Evolutionary conservation across 2,797 vertebrate genomes (phyloP).

Genomic region (Danio jaintianensis): DNA sequence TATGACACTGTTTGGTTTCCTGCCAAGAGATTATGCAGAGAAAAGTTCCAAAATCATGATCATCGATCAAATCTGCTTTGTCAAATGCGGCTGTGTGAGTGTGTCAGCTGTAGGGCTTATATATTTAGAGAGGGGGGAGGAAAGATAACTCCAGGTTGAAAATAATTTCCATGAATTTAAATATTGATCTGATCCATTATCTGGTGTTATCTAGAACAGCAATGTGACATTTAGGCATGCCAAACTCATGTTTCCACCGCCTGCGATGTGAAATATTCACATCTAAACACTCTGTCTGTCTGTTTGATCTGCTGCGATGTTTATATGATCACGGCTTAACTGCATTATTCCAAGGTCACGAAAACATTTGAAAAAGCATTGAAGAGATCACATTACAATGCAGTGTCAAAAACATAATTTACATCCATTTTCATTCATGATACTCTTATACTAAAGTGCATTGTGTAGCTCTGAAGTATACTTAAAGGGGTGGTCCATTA

Average conservation of each 20-base stretch:
- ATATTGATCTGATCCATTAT: constrained; percentile 46
- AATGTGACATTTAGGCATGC: constrained; percentile 30
- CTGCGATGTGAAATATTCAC: constrained; percentile 3
- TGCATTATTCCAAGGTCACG: not conserved
- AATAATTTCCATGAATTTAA: constrained; percentile 45
- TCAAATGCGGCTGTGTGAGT: constrained; percentile 11
- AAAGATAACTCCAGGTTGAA: constrained; percentile 19
- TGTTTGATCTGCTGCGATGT: not conserved
- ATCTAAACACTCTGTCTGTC: not conserved
- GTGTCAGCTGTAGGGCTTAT: constrained; percentile 33
- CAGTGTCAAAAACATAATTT: not conserved
- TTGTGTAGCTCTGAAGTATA: not conserved
- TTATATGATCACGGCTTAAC: not conserved
- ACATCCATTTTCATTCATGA: not conserved
- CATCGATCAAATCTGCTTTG: constrained; percentile 51
- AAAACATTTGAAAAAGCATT: not conserved
- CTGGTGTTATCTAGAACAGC: constrained; percentile 21
- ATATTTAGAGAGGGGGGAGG: not conserved
- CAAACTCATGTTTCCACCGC: constrained; percentile 30
- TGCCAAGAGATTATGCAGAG: constrained; percentile 48
- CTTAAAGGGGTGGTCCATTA: too few species aligned
- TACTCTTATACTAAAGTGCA: not conserved
- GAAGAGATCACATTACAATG: not conserved
- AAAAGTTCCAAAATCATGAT: constrained; percentile 42
- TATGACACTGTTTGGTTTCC: constrained; percentile 30